Evolutionary conservation across 2,888 invertebrate genomes (phyloP), one percentile per base, ranked within the genome.

Genomic region (Lathronympha strigana): DNA sequence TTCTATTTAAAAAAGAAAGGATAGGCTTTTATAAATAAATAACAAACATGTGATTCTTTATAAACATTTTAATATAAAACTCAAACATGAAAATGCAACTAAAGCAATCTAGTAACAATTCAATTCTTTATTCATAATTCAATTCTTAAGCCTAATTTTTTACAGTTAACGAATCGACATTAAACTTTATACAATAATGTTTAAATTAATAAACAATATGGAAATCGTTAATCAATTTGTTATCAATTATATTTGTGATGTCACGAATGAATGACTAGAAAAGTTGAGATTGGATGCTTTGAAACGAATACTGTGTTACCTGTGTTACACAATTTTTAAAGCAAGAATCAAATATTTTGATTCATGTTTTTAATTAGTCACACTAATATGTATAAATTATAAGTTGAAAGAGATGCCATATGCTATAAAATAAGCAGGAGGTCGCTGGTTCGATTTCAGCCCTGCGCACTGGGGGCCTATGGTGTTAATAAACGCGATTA

Each of bases 21-120:
- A n/a, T n/a, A n/a, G n/a, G 4, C 6, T 6, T 28, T 4, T 28
- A 4, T 28, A n/a, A 4, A n/a, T 3, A 38, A 38, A 38, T 4
- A 19, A 43, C 13, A 45, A 21, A 9, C 1, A 11, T 11, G 0
- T 33, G 8, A 47, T n/a, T 61, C 31, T 54, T 66, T 61, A 66
- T 61, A 66, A 66, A 66, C 66, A 4, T 61, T 61, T 66, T 66
- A 61, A 61, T 66, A 66, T 61, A 61, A 66, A 66, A 66, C 66
- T 61, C 66, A 66, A 66, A 66, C 66, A 66, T 49, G 40, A 66
- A 64, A 66, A 66, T 66, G 66, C 66, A 54, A 66, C 66, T 61
- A 66, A 66, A 66, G 15, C 31, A 54, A 61, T 61, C 66, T 66
- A 66, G n/a, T 61, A 66, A 66, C 66, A 66, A 61, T 66, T 66